A percentile compares a stretch with the other conserved stretches of the same genome.
These are phyloP conservation scores for Ochotona curzoniae DNA, from an alignment of 2,113 vertebrate genomes.

Conservation along the genomic window DNA sequence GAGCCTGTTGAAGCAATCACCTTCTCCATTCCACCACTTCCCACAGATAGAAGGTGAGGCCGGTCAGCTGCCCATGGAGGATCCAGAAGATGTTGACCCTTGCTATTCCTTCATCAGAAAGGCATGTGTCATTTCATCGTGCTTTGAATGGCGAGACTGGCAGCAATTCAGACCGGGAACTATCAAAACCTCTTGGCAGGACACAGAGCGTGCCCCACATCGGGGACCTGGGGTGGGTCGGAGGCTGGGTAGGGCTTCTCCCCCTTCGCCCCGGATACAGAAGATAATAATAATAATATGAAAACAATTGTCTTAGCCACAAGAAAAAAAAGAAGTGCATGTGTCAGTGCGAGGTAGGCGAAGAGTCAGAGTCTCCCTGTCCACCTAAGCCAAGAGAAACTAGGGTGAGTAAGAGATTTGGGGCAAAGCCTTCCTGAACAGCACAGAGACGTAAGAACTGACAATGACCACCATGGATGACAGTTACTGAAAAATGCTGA, in stretches of 20 bases:
- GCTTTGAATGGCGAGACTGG: too few species aligned
- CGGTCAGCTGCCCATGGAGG: background rate
- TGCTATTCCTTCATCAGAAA: background rate
- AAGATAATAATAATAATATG: too few species aligned
- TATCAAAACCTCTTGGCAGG: too few species aligned
- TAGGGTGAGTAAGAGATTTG: background rate
- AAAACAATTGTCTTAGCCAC: too few species aligned
- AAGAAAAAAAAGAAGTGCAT: too few species aligned
- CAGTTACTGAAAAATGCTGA: background rate
- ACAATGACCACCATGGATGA: conserved; percentile 4
- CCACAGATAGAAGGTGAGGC: background rate
- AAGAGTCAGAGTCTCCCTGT: background rate
- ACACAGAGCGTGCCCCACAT: too few species aligned
- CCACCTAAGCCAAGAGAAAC: background rate
- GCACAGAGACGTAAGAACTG: conserved; percentile 2
- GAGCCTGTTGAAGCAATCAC: background rate
- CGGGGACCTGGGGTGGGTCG: too few species aligned
- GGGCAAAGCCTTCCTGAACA: background rate
- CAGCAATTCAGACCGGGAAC: too few species aligned
- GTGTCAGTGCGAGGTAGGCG: background rate
- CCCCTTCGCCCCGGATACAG: too few species aligned
- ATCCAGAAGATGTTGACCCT: background rate
- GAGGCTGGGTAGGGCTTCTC: too few species aligned
- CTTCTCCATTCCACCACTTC: background rate
- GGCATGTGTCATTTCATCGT: background rate